phyloP scores from a whole-genome alignment of 2,888 invertebrate species.

The Ectobius pallidus region DNA sequence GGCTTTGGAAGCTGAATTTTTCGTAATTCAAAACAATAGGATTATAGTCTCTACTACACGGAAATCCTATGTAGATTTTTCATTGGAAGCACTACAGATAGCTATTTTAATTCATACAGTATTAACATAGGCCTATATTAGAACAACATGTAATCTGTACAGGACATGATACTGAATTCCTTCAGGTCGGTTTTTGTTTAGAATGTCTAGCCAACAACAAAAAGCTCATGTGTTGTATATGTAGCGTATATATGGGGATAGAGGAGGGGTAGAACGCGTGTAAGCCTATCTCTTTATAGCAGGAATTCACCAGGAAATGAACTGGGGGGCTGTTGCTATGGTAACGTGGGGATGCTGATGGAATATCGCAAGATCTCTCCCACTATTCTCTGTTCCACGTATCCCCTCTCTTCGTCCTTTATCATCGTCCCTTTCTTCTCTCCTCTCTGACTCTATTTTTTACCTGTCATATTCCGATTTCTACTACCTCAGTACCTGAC shows the following conservation, averaged over 20 bases:
- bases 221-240: not conserved
- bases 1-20: no score
- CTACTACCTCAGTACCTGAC: no score
- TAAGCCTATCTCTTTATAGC: constrained; percentile 10
- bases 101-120: no score
- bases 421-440: not conserved
- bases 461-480: not conserved
- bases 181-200: no score
- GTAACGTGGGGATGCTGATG: constrained; percentile 8
- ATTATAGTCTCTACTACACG: no score
- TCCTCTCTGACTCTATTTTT: not conserved
- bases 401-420: not conserved
- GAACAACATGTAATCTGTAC: no score
- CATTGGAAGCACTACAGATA: no score
- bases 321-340: constrained; percentile 3
- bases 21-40: no score
- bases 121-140: no score
- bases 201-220: no score
- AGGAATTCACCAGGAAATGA: constrained; percentile 18
- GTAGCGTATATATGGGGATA: not conserved
- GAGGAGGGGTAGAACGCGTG: not conserved
- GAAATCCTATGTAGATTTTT: no score
- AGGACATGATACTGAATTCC: no score
- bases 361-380: constrained; percentile 16
- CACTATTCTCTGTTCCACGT: not conserved